Base-by-base conservation (phyloP, 2,888 invertebrate species). In the Dolomedes plantarius region DNA sequence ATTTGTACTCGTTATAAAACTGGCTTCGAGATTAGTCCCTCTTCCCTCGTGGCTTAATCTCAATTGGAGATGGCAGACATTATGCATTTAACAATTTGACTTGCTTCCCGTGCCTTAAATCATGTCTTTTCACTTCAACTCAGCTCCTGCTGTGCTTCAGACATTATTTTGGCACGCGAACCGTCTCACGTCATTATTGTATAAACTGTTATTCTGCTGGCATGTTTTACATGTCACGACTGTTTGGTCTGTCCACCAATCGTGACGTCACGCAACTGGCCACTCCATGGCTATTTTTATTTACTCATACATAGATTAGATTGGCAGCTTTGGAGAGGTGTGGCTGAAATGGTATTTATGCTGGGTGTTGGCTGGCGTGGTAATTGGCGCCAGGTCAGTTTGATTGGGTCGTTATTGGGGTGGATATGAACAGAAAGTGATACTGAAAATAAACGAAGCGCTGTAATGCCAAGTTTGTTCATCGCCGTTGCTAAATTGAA, bases 311-410 rank as follows among this genome's bases (percentile, higher is more conserved):
- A 56, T 56, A 56, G 23, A 23, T 3, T 23, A 23, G 23, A 56
- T 56, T 56, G 23, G 19, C 56, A 56, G 56, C 23, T 56, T 19
- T n/a, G 56, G 56, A 23, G 56, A 56, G 56, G 56, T 56, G 56
- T 56, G 56, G 56, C 56, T 23, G 56, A 56, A 23, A 56, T 23
- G 19, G 23, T 56, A 56, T 56, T 56, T 56, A 56, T 56, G 5
- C 23, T 56, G 56, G 56, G 56, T 56, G 56, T 56, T 56, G 56
- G 56, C 56, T 56, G 23, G 23, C 5, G 11, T 23, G 5, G 56
- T 56, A 56, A 56, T 56, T 56, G 56, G 23, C 23, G 23, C 23
- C 23, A 11, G 23, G 23, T 56, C 5, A 23, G 56, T 23, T 56
- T 56, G 56, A 56, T 23, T 23, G 56, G 56, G 56, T 56, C 19